Percentiles rank a stretch among this genome's conserved stretches.
These are phyloP conservation scores for Myotis findleyi DNA, from an alignment of 2,797 vertebrate species.

Conservation along the genomic window DNA sequence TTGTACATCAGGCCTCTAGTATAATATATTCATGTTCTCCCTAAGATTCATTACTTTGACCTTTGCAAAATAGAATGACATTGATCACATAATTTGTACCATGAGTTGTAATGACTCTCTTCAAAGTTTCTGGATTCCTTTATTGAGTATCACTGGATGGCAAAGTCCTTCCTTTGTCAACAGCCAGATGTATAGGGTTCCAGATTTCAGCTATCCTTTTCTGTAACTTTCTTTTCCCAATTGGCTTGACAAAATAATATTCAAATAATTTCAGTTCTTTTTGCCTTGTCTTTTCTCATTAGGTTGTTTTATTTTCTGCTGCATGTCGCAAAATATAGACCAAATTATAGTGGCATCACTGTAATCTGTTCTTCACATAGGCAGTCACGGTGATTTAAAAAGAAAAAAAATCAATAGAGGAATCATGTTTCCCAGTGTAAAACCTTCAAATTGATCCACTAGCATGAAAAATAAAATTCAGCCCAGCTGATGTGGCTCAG, in stretches of 20 bases:
- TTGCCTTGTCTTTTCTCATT: background rate
- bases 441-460: background rate
- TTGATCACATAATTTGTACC: background rate
- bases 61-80: background rate
- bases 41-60: constrained; percentile 2
- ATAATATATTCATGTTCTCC: background rate
- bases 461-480: background rate
- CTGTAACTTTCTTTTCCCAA: background rate
- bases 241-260: background rate
- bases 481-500: background rate
- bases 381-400: background rate
- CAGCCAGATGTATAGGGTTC: background rate
- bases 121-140: constrained; percentile 15
- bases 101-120: background rate
- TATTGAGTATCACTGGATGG: background rate
- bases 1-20: background rate
- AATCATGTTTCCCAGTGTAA: background rate
- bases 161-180: background rate
- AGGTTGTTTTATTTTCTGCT: background rate
- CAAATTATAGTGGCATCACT: background rate
- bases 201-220: background rate
- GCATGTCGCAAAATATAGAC: background rate
- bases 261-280: constrained; percentile 35
- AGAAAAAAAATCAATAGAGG: background rate
- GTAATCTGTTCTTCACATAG: background rate